These are phyloP conservation scores for Sorex fumeus DNA, from an alignment of 2,113 vertebrate species.

Conservation along the genomic window DNA sequence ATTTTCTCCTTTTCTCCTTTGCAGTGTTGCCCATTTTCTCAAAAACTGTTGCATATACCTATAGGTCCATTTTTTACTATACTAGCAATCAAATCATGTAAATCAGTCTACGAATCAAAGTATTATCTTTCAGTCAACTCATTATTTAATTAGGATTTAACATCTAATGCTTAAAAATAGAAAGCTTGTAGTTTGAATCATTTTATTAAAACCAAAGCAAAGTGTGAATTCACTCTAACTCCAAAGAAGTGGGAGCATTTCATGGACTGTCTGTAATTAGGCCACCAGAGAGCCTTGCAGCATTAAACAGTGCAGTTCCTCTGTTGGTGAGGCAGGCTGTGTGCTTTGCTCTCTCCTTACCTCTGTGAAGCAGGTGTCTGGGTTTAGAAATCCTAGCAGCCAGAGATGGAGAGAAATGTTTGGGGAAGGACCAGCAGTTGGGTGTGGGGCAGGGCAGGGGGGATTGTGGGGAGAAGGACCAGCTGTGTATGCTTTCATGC, in stretches of 20 bases:
- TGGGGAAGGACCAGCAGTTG: too few species aligned
- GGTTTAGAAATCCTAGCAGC: too few species aligned
- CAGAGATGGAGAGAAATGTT: too few species aligned
- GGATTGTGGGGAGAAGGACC: too few species aligned
- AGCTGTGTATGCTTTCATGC: too few species aligned
- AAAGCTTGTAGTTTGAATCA: background rate
- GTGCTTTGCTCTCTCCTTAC: too few species aligned
- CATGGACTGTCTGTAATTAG: background rate
- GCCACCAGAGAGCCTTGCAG: background rate
- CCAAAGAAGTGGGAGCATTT: background rate
- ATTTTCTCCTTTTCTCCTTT: background rate
- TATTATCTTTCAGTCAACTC: too few species aligned
- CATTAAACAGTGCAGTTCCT: background rate
- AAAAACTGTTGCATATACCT: background rate
- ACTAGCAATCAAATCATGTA: background rate
- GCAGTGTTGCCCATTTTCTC: background rate
- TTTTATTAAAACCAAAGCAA: background rate
- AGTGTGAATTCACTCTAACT: background rate
- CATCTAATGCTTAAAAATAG: too few species aligned
- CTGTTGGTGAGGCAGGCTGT: too few species aligned
- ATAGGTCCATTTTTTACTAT: background rate
- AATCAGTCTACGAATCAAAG: background rate
- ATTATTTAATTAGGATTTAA: too few species aligned
- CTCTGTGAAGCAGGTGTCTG: too few species aligned
- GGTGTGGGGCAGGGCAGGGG: too few species aligned